Percentiles rank a stretch among this genome's conserved stretches.
Evolutionary conservation across 2,113 vertebrate genomes (phyloP).

Genomic region (Seriola aureovittata): DNA sequence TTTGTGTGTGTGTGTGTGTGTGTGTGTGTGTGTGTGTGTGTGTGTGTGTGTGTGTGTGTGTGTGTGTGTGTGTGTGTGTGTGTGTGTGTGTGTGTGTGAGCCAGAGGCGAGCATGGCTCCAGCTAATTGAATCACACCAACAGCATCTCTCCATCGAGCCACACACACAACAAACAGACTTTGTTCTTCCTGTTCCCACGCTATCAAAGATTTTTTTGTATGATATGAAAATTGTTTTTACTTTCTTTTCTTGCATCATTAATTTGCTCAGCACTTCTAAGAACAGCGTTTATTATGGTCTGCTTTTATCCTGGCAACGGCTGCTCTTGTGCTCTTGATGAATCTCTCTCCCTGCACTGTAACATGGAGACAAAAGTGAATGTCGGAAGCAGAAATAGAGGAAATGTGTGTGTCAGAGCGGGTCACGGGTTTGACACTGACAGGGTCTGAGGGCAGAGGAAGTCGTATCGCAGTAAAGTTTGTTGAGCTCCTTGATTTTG

Average conservation of each 20-base stretch:
- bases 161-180: constrained; percentile 24
- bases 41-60: constrained; percentile 28
- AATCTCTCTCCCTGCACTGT: neutral
- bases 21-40: constrained; percentile 18
- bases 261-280: constrained; percentile 5
- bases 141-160: constrained; percentile 23
- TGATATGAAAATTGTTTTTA: constrained; percentile 10
- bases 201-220: constrained; percentile 43
- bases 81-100: constrained; percentile 30
- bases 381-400: neutral
- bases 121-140: constrained; percentile 42
- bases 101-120: neutral
- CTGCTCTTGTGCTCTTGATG: no score
- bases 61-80: constrained; percentile 17
- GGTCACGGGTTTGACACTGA: neutral
- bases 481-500: neutral
- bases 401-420: neutral
- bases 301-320: neutral
- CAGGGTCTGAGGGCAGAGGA: no score
- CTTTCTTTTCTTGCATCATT: constrained; percentile 45
- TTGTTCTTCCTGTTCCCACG: constrained; percentile 50
- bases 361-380: neutral
- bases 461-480: no score
- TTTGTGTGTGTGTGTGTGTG: constrained; percentile 4
- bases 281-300: neutral